Conservation (phyloP, 2,113 vertebrate genomes). For the Ornithorhynchus anatinus region DNA sequence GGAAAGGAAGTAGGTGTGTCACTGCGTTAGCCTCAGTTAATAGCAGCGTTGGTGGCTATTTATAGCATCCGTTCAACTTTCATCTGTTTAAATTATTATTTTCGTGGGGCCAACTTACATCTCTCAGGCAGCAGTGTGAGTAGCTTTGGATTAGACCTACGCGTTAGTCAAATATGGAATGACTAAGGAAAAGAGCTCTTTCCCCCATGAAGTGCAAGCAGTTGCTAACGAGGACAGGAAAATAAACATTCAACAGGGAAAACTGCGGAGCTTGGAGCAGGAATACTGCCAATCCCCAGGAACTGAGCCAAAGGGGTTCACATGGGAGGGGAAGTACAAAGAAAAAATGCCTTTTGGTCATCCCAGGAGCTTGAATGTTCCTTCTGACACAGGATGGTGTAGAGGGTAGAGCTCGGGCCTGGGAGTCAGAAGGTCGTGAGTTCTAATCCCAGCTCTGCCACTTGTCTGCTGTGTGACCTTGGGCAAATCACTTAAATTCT, state of each 20-base stretch:
- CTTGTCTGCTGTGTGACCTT: too few relatives aligned
- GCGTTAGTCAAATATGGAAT: slow-evolving; percentile 35
- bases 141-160: slow-evolving; percentile 20
- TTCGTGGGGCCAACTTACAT: slow-evolving; percentile 55
- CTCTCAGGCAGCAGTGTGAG: slow-evolving; percentile 58
- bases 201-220: slow-evolving; percentile 44
- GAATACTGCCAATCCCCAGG: background rate
- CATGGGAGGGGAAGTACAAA: too few relatives aligned
- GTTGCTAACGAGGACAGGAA: background rate
- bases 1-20: slow-evolving; percentile 62
- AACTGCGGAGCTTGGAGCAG: background rate
- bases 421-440: too few relatives aligned
- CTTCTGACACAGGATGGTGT: too few relatives aligned
- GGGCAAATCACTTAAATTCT: too few relatives aligned
- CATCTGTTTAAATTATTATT: slow-evolving; percentile 67
- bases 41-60: slow-evolving; percentile 55
- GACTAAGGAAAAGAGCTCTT: slow-evolving; percentile 34
- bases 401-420: too few relatives aligned
- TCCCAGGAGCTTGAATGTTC: too few relatives aligned
- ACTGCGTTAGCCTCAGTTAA: slow-evolving; percentile 4
- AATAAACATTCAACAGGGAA: background rate
- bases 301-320: background rate
- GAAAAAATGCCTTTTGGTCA: too few relatives aligned
- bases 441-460: too few relatives aligned
- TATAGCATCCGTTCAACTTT: slow-evolving; percentile 69